These are phyloP conservation scores for Hylaeus anthracinus DNA, from an alignment of 1,140 invertebrate genomes.

Conservation along the genomic window DNA sequence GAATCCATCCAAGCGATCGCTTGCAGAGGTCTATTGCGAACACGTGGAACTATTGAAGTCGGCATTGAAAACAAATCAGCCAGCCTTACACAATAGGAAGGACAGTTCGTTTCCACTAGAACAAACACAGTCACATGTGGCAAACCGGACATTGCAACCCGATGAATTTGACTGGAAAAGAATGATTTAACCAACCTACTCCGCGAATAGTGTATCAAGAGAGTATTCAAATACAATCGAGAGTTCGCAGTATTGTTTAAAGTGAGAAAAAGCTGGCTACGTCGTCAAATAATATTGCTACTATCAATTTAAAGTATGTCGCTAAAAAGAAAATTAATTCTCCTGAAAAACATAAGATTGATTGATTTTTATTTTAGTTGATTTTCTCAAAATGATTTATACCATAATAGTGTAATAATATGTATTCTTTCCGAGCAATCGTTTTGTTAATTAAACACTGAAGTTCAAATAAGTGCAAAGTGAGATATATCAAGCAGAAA, in stretches of 20 bases:
- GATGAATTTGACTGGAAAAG: not conserved
- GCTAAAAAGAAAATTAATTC: too few species aligned
- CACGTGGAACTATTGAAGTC: constrained; percentile 8
- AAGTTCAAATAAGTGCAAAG: too few species aligned
- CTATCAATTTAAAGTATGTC: too few species aligned
- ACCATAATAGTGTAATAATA: too few species aligned
- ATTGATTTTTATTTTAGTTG: too few species aligned
- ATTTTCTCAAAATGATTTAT: too few species aligned
- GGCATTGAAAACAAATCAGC: constrained; percentile 15
- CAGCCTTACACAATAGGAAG: not conserved
- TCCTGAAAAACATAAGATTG: too few species aligned
- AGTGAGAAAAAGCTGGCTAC: not conserved
- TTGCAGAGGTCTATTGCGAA: constrained; percentile 2
- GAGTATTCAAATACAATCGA: not conserved
- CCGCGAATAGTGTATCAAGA: not conserved
- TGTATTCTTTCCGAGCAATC: too few species aligned
- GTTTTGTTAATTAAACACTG: too few species aligned
- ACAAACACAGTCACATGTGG: constrained; percentile 5
- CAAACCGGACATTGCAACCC: not conserved
- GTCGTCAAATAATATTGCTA: too few species aligned
- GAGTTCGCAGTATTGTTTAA: not conserved
- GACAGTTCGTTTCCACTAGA: not conserved
- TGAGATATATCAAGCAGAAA: too few species aligned
- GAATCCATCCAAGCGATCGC: not conserved
- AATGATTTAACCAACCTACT: not conserved